Percentiles rank a stretch among this genome's conserved stretches.
Evolutionary conservation across 2,797 vertebrate genomes (phyloP).

Genomic region (Pitangus sulphuratus): DNA sequence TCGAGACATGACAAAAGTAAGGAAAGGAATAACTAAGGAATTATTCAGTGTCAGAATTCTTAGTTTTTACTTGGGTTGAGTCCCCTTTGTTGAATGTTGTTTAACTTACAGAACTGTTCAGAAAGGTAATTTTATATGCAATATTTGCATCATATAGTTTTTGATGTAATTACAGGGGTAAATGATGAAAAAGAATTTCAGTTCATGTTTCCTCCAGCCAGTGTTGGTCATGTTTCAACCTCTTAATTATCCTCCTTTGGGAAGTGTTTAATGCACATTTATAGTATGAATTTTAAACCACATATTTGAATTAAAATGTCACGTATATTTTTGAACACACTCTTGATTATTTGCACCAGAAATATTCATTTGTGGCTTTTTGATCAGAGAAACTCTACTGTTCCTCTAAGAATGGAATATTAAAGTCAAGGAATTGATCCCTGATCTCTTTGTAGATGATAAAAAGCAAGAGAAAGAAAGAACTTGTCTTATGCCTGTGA

Average conservation of each 20-base stretch:
- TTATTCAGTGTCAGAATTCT: not conserved
- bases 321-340: not conserved
- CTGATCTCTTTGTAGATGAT: not conserved
- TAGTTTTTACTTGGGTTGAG: not conserved
- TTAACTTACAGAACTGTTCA: not conserved
- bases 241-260: not conserved
- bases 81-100: not conserved
- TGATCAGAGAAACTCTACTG: not conserved
- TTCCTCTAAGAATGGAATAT: not conserved
- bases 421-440: not conserved
- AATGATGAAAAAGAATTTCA: not conserved
- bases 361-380: not conserved
- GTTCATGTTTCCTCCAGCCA: accelerated
- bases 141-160: not conserved
- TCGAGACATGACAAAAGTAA: slow-evolving; percentile 98
- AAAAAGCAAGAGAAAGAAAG: not conserved
- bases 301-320: not conserved
- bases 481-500: not conserved
- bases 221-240: not conserved
- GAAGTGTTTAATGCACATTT: not conserved
- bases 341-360: not conserved
- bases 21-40: not conserved
- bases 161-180: not conserved
- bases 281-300: not conserved
- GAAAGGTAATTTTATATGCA: not conserved